Base-by-base conservation (phyloP, 1,140 invertebrate species). In the Myzus persicae region DNA sequence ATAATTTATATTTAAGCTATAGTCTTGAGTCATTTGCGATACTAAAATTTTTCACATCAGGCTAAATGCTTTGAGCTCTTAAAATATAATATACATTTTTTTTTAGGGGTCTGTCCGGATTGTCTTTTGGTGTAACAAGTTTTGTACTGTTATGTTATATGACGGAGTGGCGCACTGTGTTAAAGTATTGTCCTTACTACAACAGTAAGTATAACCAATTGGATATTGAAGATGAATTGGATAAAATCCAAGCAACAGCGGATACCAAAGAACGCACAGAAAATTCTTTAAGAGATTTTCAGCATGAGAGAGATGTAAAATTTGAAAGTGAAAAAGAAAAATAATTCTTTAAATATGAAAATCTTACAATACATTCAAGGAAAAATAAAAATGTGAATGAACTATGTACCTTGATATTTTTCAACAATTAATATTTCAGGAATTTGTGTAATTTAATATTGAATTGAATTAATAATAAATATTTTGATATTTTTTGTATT, bases 141-240 rank as follows among this genome's bases (percentile, higher is more conserved):
- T 91, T 91, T 44, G 90, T 91, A 26, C 7, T 81, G 1, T 6
- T 91, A n/a, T 91, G 90, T 36, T 91, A 91, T 76, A 6, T 91
- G 2, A 91, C 90, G 3, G 90, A 91, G n/a, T 91, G 90, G 90
- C 90, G 90, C 14, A 20, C 90, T 46, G 90, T 91, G 8, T 18
- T 91, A n/a, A 42, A 81, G 59, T 91, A 36, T n/a, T 40, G 36
- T 9, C 90, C 90, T 22, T 91, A 91, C 31, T 91, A 91, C 31
- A 91, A 81, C 42, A 42, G 59, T 0, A 91, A 91, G 26, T 91
- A 81, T 18, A 42, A 8, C 0, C 26, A 91, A n/a, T 4, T 91
- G 31, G 40, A 44, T n/a, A 42, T 51, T 9, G 31, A 91, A 26
- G 90, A 91, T 14, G 24, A n/a, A 4, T 3, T 81, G 2, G 31